Evolutionary conservation across 2,797 vertebrate genomes (phyloP).

Genomic region (Sebastes itinus): DNA sequence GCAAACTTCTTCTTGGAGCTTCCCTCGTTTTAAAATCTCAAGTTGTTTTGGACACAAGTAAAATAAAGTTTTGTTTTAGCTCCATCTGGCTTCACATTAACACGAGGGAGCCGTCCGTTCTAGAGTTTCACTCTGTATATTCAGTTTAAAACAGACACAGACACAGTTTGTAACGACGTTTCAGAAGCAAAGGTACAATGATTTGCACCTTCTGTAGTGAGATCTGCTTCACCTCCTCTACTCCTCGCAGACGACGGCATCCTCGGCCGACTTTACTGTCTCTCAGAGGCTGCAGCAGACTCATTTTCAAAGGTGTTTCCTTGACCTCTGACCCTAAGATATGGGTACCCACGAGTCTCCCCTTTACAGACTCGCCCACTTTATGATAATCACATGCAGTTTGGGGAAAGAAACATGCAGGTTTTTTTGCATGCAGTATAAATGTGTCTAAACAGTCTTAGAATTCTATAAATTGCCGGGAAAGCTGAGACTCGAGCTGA

Average conservation of each 20-base stretch:
- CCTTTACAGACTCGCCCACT: background rate
- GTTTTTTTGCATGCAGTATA: background rate
- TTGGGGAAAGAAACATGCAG: background rate
- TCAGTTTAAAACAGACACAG: background rate
- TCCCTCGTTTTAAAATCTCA: background rate
- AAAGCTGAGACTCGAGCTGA: too few species aligned
- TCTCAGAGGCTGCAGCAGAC: too few species aligned
- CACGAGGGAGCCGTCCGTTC: background rate
- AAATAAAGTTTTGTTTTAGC: background rate
- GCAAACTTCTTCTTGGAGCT: conserved; percentile 2
- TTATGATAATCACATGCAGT: background rate
- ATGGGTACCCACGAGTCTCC: background rate
- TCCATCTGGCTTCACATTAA: background rate
- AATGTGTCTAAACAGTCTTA: too few species aligned
- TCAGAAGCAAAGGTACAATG: background rate
- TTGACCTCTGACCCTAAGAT: too few species aligned
- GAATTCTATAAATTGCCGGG: too few species aligned
- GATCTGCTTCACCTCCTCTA: background rate
- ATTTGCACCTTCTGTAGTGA: background rate
- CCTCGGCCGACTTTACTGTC: background rate
- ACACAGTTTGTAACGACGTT: background rate
- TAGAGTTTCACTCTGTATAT: background rate
- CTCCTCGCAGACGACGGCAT: background rate
- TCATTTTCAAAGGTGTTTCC: too few species aligned
- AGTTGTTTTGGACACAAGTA: background rate